These are phyloP conservation scores for Mechanitis mazaeus DNA, from an alignment of 2,888 invertebrate species.

Conservation along the genomic window DNA sequence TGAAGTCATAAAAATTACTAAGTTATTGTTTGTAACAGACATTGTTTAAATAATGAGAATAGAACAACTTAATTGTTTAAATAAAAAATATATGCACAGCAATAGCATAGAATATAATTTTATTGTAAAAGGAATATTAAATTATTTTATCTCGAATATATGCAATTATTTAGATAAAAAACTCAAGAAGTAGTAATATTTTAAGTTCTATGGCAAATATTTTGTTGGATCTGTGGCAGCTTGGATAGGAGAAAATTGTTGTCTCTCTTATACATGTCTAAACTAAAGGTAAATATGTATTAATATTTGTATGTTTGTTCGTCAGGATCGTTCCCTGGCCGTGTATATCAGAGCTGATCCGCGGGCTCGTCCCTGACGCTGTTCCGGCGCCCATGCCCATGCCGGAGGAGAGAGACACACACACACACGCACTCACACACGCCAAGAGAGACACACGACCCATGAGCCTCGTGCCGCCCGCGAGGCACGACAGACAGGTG, in stretches of 20 bases:
- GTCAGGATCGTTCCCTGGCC: slow-evolving; percentile 85
- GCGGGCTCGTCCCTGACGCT: slow-evolving; percentile 82
- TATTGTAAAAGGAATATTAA: slow-evolving; percentile 1
- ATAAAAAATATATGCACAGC: slow-evolving; percentile 1
- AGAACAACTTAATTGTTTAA: background rate
- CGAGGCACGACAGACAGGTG: slow-evolving; percentile 57
- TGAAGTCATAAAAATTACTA: too few relatives aligned
- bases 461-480: slow-evolving; percentile 57
- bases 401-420: slow-evolving; percentile 13
- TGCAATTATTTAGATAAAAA: too few relatives aligned
- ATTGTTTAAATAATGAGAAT: too few relatives aligned
- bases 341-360: slow-evolving; percentile 80
- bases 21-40: too few relatives aligned
- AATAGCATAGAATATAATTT: background rate
- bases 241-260: too few relatives aligned
- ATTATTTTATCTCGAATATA: slow-evolving; percentile 15
- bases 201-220: too few relatives aligned
- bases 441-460: slow-evolving; percentile 52
- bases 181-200: too few relatives aligned
- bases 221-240: too few relatives aligned
- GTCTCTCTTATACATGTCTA: too few relatives aligned
- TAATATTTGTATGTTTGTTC: slow-evolving; percentile 31
- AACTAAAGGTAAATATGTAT: background rate
- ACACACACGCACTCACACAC: slow-evolving; percentile 5
- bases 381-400: slow-evolving; percentile 58